Base-by-base conservation (phyloP, 2,113 vertebrate genomes). In the Dromaius novaehollandiae region DNA sequence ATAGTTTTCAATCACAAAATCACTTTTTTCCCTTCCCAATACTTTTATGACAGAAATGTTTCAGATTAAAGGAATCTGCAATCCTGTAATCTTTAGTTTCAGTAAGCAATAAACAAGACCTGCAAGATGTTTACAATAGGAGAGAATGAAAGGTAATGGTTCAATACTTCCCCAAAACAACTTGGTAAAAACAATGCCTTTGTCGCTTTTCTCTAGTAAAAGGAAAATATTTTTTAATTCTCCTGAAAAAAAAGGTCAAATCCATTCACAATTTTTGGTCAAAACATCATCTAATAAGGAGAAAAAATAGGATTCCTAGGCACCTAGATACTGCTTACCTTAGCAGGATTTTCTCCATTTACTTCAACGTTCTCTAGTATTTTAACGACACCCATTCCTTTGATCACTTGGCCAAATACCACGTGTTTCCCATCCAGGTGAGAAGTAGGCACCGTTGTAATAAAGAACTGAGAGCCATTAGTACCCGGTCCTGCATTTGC, bases 381-480 rank as follows among this genome's bases (percentile, higher is more conserved):
- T 95, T 99, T 99, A 64, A 99, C 97, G 53, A 99, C 94, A 32
- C 99, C 99, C 97, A 99, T 98, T 78, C 99, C 99, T 97, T 99
- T 99, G 65, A 99, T 93, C 78, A 99, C 98, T 92, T 99, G 99
- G 55, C 99, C 99, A 65, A 99, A 99, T 36, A 99, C 98, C 55
- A 99, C 99, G 2, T 99, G 99, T 74, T 99, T 99, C 55, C 97
- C 98, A 50, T 99, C 99, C 93, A 99, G 94, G 92, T 99, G 99
- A 17, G 99, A 98, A 30, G 99, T 99, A 46, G 99, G 98, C 65
- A 99, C 99, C 2, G 99, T 99, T 53, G 99, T 99, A 97, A 99
- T 99, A 64, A 99, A 99, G 97, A 99, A 99, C 97, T 99, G 99
- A 11, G 99, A 99, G 64, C 99, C 99, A 7, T 99, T 99, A 74